Evolutionary conservation across 2,797 vertebrate species (phyloP), one percentile per base, ranked within the genome.

Genomic region (Mormyrops boulengeri): DNA sequence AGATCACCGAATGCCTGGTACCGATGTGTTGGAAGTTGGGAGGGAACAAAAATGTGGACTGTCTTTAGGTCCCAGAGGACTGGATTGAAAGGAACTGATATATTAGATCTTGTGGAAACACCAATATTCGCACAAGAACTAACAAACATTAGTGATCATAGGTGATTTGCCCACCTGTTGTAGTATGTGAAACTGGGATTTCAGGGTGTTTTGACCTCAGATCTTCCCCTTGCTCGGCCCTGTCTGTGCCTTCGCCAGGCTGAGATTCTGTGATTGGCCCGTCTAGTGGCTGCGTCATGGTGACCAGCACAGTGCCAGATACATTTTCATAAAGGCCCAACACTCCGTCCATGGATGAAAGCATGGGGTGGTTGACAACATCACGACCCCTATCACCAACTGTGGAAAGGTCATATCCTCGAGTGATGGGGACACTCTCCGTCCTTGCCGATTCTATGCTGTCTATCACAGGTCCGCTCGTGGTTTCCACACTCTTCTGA

Each of bases 141-240:
- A 38, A 73, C 4, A 38, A 38, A 38, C 17, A 73, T 38, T 73
- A 34, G 26, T 34, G 66, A 73, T 73, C 12, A 14, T 2, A 14
- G 11, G 30, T 34, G 26, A 69, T 73, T 85, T 60, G 53, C 85
- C 41, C 85, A 87, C 85, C 85, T 60, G 50, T 14, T 50, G 85
- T 41, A 38, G 34, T 17, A 57, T 17, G 19, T 8, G 47, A 30
- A 55, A 38, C 30, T 6, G 38, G 14, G 14, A 73, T 88, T 69
- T 89, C 89, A 5, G 14, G 66, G 49, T 92, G 91, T 5, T 73
- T 62, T 4, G 88, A 14, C 4, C 89, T 55, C 3, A 55, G 69
- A 6, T 47, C 92, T 88, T 92, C 91, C 90, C 90, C 90, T 52
- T 38, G 77, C 30, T 91, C 90, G 73, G 91, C 73, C 89, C 87